Conservation (phyloP, 2,113 vertebrate genomes). For the Gopherus flavomarginatus region DNA sequence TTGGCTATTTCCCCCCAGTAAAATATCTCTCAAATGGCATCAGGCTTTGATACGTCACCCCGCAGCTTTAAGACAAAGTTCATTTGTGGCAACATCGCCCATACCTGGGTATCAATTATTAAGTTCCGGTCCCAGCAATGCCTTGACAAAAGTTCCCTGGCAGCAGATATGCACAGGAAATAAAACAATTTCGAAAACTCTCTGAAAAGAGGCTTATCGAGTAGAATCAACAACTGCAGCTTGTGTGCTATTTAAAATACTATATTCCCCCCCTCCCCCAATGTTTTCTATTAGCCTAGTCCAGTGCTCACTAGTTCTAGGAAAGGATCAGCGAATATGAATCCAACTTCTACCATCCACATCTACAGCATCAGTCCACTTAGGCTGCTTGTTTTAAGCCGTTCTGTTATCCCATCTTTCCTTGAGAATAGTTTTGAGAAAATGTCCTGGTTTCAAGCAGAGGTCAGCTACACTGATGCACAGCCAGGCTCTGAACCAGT, state of each 20-base stretch:
- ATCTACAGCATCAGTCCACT: neutral
- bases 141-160: neutral
- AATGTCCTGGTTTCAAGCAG: neutral
- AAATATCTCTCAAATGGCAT: neutral
- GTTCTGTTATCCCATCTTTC: neutral
- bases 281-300: neutral
- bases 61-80: neutral
- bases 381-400: neutral
- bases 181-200: neutral
- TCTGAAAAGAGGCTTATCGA: neutral
- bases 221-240: neutral
- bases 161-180: neutral
- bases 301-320: neutral
- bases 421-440: neutral
- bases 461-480: neutral
- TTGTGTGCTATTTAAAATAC: neutral
- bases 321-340: neutral
- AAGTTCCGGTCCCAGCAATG: neutral
- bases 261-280: neutral
- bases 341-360: neutral
- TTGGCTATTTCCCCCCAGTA: neutral
- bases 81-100: neutral
- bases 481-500: neutral
- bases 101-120: neutral
- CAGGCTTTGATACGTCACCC: neutral